Percentiles rank a stretch among this genome's conserved stretches.
These are phyloP conservation scores for Fukomys damarensis DNA, from an alignment of 2,113 vertebrate genomes.

Conservation along the genomic window DNA sequence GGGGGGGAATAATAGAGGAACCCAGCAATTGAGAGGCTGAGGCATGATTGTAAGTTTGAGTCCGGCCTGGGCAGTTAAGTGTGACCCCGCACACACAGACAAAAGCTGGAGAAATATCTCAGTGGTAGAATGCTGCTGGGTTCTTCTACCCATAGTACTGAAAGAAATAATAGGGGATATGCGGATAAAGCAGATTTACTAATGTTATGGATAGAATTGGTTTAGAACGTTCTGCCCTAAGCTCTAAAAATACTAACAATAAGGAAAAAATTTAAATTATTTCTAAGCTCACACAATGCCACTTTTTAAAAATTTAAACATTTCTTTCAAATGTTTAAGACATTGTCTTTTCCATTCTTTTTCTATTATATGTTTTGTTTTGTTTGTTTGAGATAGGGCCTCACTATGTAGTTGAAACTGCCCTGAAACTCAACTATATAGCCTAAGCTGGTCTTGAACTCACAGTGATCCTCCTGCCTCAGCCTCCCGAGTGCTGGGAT, in stretches of 20 bases:
- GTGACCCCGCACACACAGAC: neutral
- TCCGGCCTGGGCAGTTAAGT: neutral
- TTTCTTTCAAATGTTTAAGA: conserved; percentile 35
- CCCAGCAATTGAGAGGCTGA: neutral
- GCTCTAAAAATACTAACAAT: neutral
- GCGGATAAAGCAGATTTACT: neutral
- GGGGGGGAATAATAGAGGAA: neutral
- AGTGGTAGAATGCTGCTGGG: neutral
- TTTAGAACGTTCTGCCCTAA: neutral
- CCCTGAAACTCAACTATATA: too few species aligned
- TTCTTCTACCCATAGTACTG: neutral
- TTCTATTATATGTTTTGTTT: neutral
- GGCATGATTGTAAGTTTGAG: neutral
- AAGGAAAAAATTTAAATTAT: neutral
- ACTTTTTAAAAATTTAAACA: neutral
- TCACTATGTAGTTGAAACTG: too few species aligned
- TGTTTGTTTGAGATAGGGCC: too few species aligned
- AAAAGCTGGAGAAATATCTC: neutral
- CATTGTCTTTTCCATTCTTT: conserved; percentile 26
- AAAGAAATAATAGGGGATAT: neutral
- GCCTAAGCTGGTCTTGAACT: too few species aligned
- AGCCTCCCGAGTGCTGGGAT: too few species aligned
- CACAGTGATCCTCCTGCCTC: too few species aligned
- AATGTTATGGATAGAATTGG: neutral
- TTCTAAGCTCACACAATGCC: neutral